Percentiles rank a stretch among this genome's conserved stretches.
These are phyloP conservation scores for Tyria jacobaeae DNA, from an alignment of 2,888 invertebrate species.

Conservation along the genomic window DNA sequence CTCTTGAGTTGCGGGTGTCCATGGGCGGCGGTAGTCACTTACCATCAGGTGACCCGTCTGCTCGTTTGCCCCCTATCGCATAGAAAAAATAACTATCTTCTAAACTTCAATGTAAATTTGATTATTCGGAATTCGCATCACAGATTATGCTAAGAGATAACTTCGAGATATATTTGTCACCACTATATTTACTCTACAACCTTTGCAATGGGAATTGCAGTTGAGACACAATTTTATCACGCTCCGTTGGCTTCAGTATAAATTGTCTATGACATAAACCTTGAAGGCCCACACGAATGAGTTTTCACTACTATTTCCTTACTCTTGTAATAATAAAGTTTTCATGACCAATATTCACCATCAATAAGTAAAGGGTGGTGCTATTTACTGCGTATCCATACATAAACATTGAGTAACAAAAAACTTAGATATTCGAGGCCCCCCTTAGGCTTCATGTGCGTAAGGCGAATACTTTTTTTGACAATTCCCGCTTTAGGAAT, in stretches of 20 bases:
- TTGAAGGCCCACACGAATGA: neutral
- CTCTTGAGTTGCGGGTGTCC: too few species aligned
- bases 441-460: neutral
- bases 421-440: neutral
- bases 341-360: too few species aligned
- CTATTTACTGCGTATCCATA: neutral
- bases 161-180: neutral
- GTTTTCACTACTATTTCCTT: conserved; percentile 13
- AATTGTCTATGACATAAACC: conserved; percentile 22
- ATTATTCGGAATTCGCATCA: too few species aligned
- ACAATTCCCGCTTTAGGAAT: too few species aligned
- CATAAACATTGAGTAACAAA: neutral
- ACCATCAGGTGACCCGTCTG: too few species aligned
- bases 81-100: too few species aligned
- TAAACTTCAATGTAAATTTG: too few species aligned
- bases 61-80: too few species aligned
- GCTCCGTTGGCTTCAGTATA: conserved; percentile 39
- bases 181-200: neutral
- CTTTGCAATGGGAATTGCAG: conserved; percentile 29
- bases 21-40: too few species aligned
- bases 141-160: neutral
- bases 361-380: too few species aligned
- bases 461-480: too few species aligned
- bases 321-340: too few species aligned
- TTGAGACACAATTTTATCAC: conserved; percentile 38